Conservation (phyloP, 2,888 invertebrate genomes). For the Tipula unca region DNA sequence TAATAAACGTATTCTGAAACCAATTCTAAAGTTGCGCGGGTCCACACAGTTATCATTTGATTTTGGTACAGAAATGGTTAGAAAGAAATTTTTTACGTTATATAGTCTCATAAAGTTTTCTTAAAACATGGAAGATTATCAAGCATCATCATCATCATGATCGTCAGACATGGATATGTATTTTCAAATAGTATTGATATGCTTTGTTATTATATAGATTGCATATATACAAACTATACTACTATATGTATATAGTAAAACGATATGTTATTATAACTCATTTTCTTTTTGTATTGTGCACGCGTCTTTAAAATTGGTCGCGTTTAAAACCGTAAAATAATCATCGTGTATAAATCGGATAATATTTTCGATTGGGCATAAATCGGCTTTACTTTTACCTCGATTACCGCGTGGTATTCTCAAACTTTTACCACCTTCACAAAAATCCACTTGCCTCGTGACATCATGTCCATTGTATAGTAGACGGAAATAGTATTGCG, state of each 20-base stretch:
- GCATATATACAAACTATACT: background rate
- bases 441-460: slow-evolving; percentile 72
- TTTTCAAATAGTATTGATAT: background rate
- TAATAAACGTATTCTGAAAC: background rate
- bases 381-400: slow-evolving; percentile 45
- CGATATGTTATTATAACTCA: slow-evolving; percentile 32
- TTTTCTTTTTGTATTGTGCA: slow-evolving; percentile 47
- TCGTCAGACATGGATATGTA: background rate
- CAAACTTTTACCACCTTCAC: slow-evolving; percentile 52
- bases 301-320: slow-evolving; percentile 83
- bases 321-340: slow-evolving; percentile 73
- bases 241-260: too few relatives aligned
- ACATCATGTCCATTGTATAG: slow-evolving; percentile 81
- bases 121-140: background rate
- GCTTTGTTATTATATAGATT: too few relatives aligned
- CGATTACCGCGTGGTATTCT: slow-evolving; percentile 44
- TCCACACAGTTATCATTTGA: background rate
- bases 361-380: slow-evolving; percentile 82
- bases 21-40: background rate
- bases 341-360: slow-evolving; percentile 81
- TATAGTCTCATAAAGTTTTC: background rate
- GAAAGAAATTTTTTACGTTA: background rate
- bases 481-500: slow-evolving; percentile 68
- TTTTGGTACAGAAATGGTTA: background rate
- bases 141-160: background rate